Conservation (phyloP, 2,888 invertebrate species). For the Pecten maximus region DNA sequence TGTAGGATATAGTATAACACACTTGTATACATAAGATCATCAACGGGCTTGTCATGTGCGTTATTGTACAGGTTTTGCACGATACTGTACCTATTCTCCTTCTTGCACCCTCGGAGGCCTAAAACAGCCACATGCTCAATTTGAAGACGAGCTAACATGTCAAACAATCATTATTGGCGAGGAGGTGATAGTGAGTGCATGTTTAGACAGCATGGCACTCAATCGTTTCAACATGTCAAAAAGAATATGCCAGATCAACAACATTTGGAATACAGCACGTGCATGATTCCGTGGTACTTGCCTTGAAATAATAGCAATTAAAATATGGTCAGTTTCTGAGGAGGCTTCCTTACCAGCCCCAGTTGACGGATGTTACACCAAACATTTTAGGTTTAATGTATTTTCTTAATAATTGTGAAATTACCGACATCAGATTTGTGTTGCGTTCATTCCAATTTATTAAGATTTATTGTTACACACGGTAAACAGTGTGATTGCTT, state of each 20-base stretch:
- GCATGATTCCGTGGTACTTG: not conserved
- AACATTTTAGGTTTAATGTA: too few species aligned
- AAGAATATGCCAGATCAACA: not conserved
- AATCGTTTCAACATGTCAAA: constrained; percentile 12
- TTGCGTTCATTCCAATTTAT: too few species aligned
- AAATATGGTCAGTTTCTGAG: not conserved
- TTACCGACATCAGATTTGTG: not conserved
- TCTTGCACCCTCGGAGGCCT: not conserved
- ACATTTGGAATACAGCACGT: not conserved
- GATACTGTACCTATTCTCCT: not conserved
- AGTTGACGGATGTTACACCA: too few species aligned
- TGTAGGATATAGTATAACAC: not conserved
- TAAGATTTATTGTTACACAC: too few species aligned
- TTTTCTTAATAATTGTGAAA: not conserved
- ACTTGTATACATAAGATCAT: not conserved
- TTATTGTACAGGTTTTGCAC: not conserved
- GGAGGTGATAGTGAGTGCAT: not conserved
- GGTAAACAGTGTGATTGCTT: not conserved
- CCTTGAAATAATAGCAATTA: not conserved
- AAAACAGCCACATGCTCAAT: not conserved
- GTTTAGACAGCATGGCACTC: constrained; percentile 8
- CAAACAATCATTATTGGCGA: not conserved
- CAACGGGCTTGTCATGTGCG: not conserved
- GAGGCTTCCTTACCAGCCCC: too few species aligned
- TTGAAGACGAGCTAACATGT: not conserved